Evolutionary conservation across 2,888 invertebrate species (phyloP).

Genomic region (Dicycla oo): DNA sequence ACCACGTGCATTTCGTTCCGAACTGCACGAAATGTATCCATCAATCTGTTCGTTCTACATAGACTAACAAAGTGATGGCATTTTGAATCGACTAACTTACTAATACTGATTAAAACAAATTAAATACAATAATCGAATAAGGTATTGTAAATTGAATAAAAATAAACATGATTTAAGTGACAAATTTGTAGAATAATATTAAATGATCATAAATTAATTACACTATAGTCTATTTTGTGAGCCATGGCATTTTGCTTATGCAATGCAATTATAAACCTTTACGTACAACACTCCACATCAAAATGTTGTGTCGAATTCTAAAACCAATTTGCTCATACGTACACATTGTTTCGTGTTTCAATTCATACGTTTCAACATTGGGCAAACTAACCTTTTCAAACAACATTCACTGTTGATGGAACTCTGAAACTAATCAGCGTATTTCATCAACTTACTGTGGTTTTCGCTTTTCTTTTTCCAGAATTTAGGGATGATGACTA

Average conservation of each 20-base stretch:
- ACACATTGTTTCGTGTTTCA: constrained; percentile 35
- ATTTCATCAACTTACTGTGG: not conserved
- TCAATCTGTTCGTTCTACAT: no score
- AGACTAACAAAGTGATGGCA: no score
- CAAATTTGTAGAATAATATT: no score
- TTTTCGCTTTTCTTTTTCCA: constrained; percentile 5
- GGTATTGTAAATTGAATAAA: no score
- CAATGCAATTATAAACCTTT: constrained; percentile 5
- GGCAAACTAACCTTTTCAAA: constrained; percentile 18
- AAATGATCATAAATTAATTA: no score
- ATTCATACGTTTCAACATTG: constrained; percentile 27
- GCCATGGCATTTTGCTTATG: not conserved
- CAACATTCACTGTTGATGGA: constrained; percentile 16
- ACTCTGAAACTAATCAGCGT: constrained; percentile 41
- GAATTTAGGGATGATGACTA: not conserved
- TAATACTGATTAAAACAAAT: no score
- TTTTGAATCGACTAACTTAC: no score
- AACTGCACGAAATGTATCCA: no score
- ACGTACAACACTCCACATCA: not conserved
- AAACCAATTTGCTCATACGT: constrained; percentile 46
- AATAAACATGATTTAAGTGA: no score
- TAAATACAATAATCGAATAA: no score
- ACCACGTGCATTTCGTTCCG: no score
- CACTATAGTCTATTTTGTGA: not conserved
- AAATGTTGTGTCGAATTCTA: constrained; percentile 25